A percentile compares a stretch with the other conserved stretches of the same genome.
phyloP scores from a whole-genome alignment of 2,797 vertebrate genomes.

The Mormyrops boulengeri region DNA sequence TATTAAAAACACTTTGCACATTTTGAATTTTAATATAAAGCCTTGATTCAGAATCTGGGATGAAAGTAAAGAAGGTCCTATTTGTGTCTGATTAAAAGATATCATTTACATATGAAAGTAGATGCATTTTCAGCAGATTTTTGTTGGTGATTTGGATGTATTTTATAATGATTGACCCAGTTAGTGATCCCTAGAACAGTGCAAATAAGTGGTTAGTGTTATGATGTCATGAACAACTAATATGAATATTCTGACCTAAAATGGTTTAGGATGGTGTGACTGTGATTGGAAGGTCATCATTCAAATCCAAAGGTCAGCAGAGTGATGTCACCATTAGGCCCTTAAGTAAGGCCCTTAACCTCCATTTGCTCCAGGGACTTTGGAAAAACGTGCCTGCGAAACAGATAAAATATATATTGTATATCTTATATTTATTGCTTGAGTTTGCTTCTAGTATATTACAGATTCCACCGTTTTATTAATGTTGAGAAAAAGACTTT shows the following conservation, averaged over 20 bases:
- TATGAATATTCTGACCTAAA: neutral
- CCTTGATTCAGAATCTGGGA: neutral
- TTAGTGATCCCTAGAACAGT: neutral
- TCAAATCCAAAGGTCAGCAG: neutral
- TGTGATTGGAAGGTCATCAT: neutral
- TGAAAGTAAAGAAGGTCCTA: neutral
- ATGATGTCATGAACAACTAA: neutral
- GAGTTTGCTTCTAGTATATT: neutral
- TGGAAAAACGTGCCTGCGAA: neutral
- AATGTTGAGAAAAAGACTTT: neutral
- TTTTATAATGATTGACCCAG: neutral
- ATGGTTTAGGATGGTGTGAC: neutral
- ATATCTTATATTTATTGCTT: neutral
- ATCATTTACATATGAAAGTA: neutral
- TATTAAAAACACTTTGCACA: neutral
- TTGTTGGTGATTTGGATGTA: neutral
- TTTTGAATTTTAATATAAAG: neutral
- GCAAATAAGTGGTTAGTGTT: neutral
- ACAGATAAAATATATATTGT: neutral
- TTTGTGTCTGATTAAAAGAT: neutral
- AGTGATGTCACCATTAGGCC: neutral
- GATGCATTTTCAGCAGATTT: neutral
- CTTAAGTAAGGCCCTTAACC: neutral
- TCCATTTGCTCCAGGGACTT: neutral
- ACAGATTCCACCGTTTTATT: neutral